Conservation (phyloP, 2,113 vertebrate genomes). For the Amphilophus citrinellus region DNA sequence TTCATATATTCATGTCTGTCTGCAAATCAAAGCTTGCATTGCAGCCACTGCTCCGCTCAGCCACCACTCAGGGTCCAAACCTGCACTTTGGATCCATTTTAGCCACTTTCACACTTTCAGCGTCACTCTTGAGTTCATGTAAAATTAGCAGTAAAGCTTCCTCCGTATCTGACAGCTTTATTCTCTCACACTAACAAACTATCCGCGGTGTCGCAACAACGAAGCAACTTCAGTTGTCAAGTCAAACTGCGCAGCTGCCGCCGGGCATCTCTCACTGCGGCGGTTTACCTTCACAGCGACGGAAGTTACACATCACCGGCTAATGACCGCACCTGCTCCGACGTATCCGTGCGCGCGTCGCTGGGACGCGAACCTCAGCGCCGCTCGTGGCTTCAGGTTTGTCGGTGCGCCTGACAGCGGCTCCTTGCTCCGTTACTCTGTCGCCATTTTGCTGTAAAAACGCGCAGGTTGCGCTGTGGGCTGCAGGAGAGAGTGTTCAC, state of each 20-base stretch:
- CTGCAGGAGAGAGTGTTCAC: conserved; percentile 49
- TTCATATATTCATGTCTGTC: neutral
- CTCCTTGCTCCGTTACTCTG: conserved; percentile 65
- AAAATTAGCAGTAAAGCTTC: too few species aligned
- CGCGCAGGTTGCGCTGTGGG: conserved; percentile 72
- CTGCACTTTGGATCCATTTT: neutral
- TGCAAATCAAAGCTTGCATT: neutral
- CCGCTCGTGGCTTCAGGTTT: conserved; percentile 38
- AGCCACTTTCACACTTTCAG: neutral
- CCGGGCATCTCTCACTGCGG: conserved; percentile 20
- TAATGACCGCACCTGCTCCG: conserved; percentile 11
- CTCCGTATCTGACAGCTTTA: too few species aligned
- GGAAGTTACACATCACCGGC: conserved; percentile 1
- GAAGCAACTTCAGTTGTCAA: neutral
- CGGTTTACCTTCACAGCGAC: neutral
- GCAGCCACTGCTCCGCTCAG: neutral
- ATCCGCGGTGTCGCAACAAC: neutral
- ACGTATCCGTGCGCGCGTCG: conserved; percentile 8
- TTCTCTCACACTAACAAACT: too few species aligned
- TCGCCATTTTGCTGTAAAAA: conserved; percentile 80
- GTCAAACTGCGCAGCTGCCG: neutral
- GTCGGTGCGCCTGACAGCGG: conserved; percentile 58
- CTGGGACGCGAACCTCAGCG: too few species aligned
- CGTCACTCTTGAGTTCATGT: neutral
- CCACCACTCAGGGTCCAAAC: neutral